phyloP scores from a whole-genome alignment of 1,140 invertebrate species.

The Pomacea maculata region DNA sequence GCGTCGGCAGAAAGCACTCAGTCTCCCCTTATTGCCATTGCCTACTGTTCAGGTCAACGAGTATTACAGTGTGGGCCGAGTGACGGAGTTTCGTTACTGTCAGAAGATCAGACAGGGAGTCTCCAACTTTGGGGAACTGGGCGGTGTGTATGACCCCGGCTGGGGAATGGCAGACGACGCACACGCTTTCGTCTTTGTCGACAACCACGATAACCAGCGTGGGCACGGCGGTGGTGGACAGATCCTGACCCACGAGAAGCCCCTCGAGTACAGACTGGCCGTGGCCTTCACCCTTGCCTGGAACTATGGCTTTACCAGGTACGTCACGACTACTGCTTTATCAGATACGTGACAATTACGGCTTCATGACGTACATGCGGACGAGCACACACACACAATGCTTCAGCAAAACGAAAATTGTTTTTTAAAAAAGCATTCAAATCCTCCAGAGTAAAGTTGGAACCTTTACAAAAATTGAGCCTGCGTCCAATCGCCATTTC shows the following conservation, averaged over 20 bases:
- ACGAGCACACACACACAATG: too few species aligned
- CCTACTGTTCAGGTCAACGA: slow-evolving; percentile 30
- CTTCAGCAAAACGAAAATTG: too few species aligned
- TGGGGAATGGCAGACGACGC: slow-evolving; percentile 58
- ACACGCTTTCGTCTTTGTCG: slow-evolving; percentile 67
- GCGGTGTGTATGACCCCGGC: slow-evolving; percentile 36
- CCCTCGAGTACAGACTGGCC: slow-evolving; percentile 73
- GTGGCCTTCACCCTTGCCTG: slow-evolving; percentile 80
- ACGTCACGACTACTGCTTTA: not conserved
- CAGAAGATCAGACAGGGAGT: slow-evolving; percentile 44
- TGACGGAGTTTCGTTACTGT: slow-evolving; percentile 79
- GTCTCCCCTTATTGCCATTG: not conserved
- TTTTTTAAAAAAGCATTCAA: too few species aligned
- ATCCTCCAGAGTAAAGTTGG: too few species aligned
- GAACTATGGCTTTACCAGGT: slow-evolving; percentile 74
- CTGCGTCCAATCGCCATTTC: too few species aligned
- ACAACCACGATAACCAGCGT: slow-evolving; percentile 68
- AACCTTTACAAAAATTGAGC: too few species aligned
- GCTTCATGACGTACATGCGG: too few species aligned
- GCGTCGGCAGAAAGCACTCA: too few species aligned
- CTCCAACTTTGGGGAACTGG: slow-evolving; percentile 33
- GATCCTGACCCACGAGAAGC: slow-evolving; percentile 33
- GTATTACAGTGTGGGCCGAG: slow-evolving; percentile 69
- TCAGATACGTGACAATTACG: too few species aligned
- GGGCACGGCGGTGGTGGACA: slow-evolving; percentile 46